Evolutionary conservation across 2,113 vertebrate genomes (phyloP).

Genomic region (Eublepharis macularius): DNA sequence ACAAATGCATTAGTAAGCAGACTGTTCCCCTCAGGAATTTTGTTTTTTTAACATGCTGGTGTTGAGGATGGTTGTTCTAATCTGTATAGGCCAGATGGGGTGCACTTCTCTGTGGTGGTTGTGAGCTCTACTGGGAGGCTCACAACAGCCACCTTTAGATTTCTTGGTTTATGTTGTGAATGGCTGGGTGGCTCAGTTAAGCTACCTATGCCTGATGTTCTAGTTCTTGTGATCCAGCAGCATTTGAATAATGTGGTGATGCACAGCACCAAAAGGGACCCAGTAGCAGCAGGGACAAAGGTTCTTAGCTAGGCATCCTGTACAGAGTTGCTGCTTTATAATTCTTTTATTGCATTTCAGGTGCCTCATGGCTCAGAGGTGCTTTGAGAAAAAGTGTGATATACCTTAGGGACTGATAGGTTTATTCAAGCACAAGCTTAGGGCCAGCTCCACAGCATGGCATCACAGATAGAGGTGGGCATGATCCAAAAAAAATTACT

Average conservation of each 20-base stretch:
- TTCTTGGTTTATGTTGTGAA: background rate
- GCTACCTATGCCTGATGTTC: background rate
- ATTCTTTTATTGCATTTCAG: background rate
- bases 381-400: background rate
- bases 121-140: background rate
- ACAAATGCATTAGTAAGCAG: background rate
- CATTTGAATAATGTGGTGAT: background rate
- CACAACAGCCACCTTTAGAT: background rate
- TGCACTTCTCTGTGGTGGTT: background rate
- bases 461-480: no score
- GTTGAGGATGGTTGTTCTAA: background rate
- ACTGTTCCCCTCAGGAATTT: background rate
- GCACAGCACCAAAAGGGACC: no score
- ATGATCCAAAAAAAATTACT: no score
- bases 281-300: background rate
- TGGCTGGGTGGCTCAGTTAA: background rate
- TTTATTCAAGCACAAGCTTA: background rate
- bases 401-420: background rate
- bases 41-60: background rate
- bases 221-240: background rate
- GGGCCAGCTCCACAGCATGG: background rate
- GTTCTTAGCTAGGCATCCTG: background rate
- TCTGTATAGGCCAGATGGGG: background rate
- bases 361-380: background rate
- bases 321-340: background rate